Evolutionary conservation across 2,888 invertebrate species (phyloP).

Genomic region (Netelia inedita): DNA sequence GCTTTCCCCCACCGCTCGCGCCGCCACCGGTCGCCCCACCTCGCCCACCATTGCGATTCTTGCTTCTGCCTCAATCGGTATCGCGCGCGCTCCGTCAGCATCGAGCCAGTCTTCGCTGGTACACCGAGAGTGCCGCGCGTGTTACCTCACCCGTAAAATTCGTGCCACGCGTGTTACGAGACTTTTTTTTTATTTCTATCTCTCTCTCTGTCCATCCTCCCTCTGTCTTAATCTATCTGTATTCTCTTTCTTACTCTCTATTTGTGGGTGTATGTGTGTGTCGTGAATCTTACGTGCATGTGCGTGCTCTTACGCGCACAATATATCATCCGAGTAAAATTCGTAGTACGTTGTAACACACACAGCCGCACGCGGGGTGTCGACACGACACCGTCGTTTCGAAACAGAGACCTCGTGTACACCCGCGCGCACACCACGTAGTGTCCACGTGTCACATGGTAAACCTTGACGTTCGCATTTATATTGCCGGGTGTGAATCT

Average conservation of each 20-base stretch:
- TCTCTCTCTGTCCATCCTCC: background rate
- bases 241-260: background rate
- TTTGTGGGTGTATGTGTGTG: background rate
- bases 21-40: constrained; percentile 48
- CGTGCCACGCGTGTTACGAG: constrained; percentile 61
- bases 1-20: constrained; percentile 14
- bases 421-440: background rate
- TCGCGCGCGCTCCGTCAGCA: constrained; percentile 44
- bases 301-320: background rate
- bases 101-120: constrained; percentile 77
- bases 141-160: constrained; percentile 70
- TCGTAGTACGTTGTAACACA: too few species aligned
- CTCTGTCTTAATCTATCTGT: background rate
- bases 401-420: background rate
- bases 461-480: background rate
- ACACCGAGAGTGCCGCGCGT: constrained; percentile 78
- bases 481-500: background rate
- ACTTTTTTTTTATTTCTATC: constrained; percentile 39
- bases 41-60: constrained; percentile 43
- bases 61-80: constrained; percentile 44
- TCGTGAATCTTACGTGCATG: background rate
- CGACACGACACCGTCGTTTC: background rate
- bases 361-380: background rate
- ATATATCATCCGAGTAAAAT: background rate
- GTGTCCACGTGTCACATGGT: background rate